Evolutionary conservation across 2,113 vertebrate genomes (phyloP).

Genomic region (Riparia riparia): DNA sequence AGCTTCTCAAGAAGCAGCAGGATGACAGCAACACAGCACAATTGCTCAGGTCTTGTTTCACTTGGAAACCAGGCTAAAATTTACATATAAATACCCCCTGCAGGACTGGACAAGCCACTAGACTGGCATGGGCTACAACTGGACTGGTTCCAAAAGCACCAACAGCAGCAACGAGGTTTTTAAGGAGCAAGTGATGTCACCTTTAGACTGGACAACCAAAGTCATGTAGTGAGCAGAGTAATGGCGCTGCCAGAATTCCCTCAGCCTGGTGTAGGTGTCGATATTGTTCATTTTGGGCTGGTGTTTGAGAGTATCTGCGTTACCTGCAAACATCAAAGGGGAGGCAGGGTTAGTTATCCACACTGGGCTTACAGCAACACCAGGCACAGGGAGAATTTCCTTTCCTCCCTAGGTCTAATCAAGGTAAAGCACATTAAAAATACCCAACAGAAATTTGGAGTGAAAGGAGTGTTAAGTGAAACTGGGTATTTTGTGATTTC

Average conservation of each 20-base stretch:
- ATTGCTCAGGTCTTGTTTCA: background rate
- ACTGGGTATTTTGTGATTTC: background rate
- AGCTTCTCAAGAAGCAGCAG: background rate
- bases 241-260: constrained; percentile 90
- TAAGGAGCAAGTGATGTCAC: constrained; percentile 68
- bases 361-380: background rate
- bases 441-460: accelerated
- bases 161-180: background rate
- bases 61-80: constrained; percentile 33
- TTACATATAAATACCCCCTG: constrained; percentile 17
- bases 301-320: constrained; percentile 92
- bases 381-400: accelerated
- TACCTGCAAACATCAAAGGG: constrained; percentile 78
- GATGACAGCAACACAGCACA: background rate
- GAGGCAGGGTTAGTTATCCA: background rate
- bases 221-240: constrained; percentile 98
- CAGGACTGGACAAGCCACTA: background rate
- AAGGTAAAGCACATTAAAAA: background rate
- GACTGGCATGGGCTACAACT: background rate
- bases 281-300: constrained; percentile 88
- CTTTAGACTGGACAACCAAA: constrained; percentile 93
- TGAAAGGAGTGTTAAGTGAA: background rate
- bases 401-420: background rate
- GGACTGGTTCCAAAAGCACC: background rate
- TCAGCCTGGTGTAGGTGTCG: constrained; percentile 88